Base-by-base conservation (phyloP, 2,797 vertebrate species). In the Oophaga sylvatica region DNA sequence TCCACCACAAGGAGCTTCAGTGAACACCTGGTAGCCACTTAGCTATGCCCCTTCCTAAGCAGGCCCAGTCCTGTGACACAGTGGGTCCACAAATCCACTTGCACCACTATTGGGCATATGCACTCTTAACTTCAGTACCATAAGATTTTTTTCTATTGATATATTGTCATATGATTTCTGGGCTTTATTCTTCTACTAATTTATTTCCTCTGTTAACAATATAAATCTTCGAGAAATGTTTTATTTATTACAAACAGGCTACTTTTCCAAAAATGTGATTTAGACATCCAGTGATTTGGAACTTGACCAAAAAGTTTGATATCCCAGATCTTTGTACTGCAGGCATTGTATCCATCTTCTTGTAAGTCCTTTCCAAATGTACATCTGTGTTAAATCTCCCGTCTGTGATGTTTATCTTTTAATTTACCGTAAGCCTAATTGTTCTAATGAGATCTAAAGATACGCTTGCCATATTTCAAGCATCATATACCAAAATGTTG, bases 301-400 rank as follows among this genome's bases (percentile, higher is more conserved):
- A 16, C 15, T 35, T 35, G 68, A 15, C 68, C 29, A 70, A 70
- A 16, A 26, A 17, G 31, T 73, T 73, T 17, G 41, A 35, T 20
- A 77, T 56, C n/a, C 5, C 6, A 15, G 75, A 9, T 57, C 53
- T 57, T 77, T 56, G 16, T 7, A 17, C 48, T 45, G 9, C 20
- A 48, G 10, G 19, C 20, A 4, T 76, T 53, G 10, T n/a, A 76
- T 76, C 41, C 10, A 76, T 76, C 45, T 31, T 26, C 26, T 59
- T 80, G 59, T 45, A 20, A 19, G 31, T n/a, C 12, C 26, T 10
- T 67, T 81, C 31, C 60, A 81, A 26, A 81, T 12, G 13, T 67
- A 53, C 80, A 81, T 81, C 20, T 65, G 80, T 81, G 79, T 41
- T 65, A 81, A 45, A 26, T 65, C 62, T 81, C 35, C 59, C 41